These are phyloP conservation scores for Phenacoccus solenopsis DNA, from an alignment of 1,140 invertebrate species.

Conservation along the genomic window DNA sequence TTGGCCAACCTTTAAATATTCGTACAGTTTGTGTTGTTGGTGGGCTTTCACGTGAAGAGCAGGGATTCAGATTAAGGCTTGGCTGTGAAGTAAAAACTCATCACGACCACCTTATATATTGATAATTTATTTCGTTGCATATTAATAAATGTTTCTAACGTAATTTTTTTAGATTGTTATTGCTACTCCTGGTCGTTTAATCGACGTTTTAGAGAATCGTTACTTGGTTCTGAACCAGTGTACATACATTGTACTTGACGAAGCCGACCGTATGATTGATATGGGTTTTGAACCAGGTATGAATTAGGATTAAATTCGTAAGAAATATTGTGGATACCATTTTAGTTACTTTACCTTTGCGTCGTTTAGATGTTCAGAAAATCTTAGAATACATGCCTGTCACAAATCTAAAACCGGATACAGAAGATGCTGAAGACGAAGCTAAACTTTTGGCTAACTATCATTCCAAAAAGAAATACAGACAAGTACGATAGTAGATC, in stretches of 20 bases:
- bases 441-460: conserved; percentile 84
- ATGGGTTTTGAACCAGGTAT: conserved; percentile 92
- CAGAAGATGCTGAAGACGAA: conserved; percentile 95
- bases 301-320: conserved; percentile 22
- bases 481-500: conserved; percentile 48
- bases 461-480: conserved; percentile 91
- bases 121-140: no score
- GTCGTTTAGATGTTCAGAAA: conserved; percentile 71
- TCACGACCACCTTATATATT: no score
- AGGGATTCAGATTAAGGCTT: conserved; percentile 89
- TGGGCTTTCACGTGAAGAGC: conserved; percentile 93
- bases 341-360: background rate
- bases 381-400: conserved; percentile 98
- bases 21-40: conserved; percentile 96
- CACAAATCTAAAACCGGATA: conserved; percentile 95
- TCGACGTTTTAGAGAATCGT: conserved; percentile 96
- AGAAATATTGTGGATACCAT: background rate
- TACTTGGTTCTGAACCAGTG: conserved; percentile 95
- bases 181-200: conserved; percentile 96
- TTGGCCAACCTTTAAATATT: conserved; percentile 87
- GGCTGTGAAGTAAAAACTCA: conserved; percentile 89
- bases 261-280: conserved; percentile 98
- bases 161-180: conserved; percentile 74
- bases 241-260: conserved; percentile 83
- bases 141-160: background rate